Conservation (phyloP, 2,888 invertebrate genomes). For the Nomada lathburiana region DNA sequence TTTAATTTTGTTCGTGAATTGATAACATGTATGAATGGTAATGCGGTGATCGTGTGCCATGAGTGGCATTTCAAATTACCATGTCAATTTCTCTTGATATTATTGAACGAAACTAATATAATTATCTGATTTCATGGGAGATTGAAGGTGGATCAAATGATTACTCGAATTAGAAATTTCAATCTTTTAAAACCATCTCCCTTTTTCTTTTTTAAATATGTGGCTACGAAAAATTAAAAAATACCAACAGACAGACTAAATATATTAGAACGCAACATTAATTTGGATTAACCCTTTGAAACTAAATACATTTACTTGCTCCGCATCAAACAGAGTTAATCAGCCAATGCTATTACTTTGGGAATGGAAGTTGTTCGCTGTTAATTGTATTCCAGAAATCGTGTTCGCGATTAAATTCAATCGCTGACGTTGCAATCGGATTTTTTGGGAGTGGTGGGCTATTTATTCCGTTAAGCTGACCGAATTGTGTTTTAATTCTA, state of each 20-base stretch:
- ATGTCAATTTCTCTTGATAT: conserved; percentile 13
- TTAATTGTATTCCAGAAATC: conserved; percentile 8
- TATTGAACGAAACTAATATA: not conserved
- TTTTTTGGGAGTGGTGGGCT: not conserved
- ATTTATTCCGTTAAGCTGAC: conserved; percentile 15
- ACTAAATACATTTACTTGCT: too few relatives aligned
- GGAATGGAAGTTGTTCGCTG: not conserved
- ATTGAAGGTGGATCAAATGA: not conserved
- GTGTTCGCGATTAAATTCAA: conserved; percentile 6
- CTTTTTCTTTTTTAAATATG: not conserved
- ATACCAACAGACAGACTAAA: too few relatives aligned
- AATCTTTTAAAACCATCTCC: not conserved
- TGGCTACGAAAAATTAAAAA: not conserved
- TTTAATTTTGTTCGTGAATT: conserved; percentile 25
- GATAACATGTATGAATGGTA: conserved; percentile 17
- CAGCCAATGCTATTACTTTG: not conserved
- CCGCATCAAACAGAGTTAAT: not conserved
- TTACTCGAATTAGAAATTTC: not conserved
- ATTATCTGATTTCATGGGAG: not conserved
- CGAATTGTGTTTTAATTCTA: conserved; percentile 16
- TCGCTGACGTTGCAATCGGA: conserved; percentile 9
- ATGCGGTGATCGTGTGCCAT: not conserved
- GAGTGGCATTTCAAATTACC: not conserved
- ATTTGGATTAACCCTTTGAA: not conserved
- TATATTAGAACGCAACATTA: not conserved